These are phyloP conservation scores for Loriculus beryllinus DNA, from an alignment of 2,797 vertebrate species.

Conservation along the genomic window DNA sequence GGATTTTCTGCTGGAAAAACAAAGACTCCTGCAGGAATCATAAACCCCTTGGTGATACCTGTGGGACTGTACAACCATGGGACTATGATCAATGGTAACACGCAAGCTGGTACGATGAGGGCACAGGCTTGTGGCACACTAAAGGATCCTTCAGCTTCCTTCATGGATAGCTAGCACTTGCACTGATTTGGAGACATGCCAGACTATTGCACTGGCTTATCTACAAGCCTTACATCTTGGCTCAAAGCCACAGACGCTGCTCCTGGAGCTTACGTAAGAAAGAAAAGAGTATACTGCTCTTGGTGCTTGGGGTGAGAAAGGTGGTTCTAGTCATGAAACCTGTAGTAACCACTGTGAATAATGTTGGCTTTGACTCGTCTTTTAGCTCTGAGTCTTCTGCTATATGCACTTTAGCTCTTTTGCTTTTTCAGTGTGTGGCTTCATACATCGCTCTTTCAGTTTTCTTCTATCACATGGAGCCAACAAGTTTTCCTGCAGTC, in stretches of 20 bases:
- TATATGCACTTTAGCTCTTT: background rate
- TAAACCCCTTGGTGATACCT: background rate
- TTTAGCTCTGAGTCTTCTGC: background rate
- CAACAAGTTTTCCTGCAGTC: background rate
- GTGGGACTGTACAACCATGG: background rate
- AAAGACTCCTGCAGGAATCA: background rate
- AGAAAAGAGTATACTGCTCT: background rate
- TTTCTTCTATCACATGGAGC: background rate
- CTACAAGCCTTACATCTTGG: background rate
- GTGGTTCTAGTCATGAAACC: background rate
- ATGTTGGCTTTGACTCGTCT: background rate
- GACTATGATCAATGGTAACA: background rate
- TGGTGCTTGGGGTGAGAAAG: fast-evolving
- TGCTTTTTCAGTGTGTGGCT: background rate
- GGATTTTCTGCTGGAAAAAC: background rate
- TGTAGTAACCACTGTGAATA: background rate
- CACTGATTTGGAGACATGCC: background rate
- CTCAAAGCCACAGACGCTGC: background rate
- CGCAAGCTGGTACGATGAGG: background rate
- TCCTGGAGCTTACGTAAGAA: background rate
- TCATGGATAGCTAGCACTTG: background rate
- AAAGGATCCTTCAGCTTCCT: background rate
- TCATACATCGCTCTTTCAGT: background rate
- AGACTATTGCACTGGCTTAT: background rate
- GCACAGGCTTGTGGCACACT: background rate